These are phyloP conservation scores for Bos javanicus DNA, from an alignment of 2,113 vertebrate species.

Conservation along the genomic window DNA sequence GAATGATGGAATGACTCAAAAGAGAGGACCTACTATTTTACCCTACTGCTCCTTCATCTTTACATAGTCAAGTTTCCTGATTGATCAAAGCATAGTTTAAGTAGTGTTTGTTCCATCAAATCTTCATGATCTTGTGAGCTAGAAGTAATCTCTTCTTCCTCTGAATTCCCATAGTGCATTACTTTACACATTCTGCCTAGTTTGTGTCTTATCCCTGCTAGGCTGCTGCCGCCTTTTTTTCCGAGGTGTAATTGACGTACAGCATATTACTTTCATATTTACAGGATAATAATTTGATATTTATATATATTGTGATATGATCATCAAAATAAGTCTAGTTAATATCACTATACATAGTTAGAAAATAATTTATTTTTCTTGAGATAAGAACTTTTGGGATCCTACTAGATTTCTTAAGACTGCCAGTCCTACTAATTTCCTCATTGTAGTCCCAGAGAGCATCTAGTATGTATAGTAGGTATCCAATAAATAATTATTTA, in stretches of 20 bases:
- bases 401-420: background rate
- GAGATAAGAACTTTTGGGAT: background rate
- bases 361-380: background rate
- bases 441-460: background rate
- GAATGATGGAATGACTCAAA: background rate
- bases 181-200: background rate
- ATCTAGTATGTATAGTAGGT: background rate
- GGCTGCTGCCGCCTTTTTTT: background rate
- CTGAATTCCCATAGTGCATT: background rate
- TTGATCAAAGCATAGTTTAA: background rate
- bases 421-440: background rate
- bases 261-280: background rate
- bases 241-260: background rate
- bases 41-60: background rate
- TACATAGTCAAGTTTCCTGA: background rate
- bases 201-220: background rate
- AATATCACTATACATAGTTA: background rate
- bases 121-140: background rate
- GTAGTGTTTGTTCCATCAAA: background rate
- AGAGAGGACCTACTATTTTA: background rate
- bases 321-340: background rate
- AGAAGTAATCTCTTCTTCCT: background rate
- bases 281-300: background rate
- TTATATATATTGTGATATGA: background rate
- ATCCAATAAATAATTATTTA: background rate